Evolutionary conservation across 2,113 vertebrate species (phyloP).

Genomic region (Hiodon alosoides): DNA sequence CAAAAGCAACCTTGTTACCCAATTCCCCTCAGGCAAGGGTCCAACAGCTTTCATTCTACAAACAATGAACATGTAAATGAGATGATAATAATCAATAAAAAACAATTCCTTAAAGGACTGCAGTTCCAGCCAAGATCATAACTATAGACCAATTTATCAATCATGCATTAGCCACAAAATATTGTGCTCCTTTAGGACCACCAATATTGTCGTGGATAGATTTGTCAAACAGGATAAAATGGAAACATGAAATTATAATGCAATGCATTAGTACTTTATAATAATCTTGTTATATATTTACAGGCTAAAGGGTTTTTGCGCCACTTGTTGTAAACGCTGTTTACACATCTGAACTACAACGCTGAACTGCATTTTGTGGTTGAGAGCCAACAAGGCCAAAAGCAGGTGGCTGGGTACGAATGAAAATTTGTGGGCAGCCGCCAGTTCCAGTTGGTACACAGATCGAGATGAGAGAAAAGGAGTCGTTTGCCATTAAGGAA

Average conservation of each 20-base stretch:
- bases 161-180: constrained; percentile 16
- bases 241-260: neutral
- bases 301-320: neutral
- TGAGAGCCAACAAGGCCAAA: no score
- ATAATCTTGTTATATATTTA: neutral
- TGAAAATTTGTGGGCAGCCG: no score
- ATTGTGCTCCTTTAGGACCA: neutral
- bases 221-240: neutral
- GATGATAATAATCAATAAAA: constrained; percentile 25
- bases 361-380: no score
- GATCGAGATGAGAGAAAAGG: no score
- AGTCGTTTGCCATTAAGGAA: no score
- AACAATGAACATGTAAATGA: constrained; percentile 50
- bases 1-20: neutral
- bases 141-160: constrained; percentile 21
- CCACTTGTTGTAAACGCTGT: no score
- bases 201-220: neutral
- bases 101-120: constrained; percentile 19
- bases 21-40: constrained; percentile 18
- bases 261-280: no score
- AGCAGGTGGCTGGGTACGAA: no score
- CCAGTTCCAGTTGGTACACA: no score
- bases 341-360: no score
- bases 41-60: constrained; percentile 45
- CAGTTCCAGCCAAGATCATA: constrained; percentile 31